Evolutionary conservation across 2,113 vertebrate genomes (phyloP), one percentile per base, ranked within the genome.

Genomic region (Elanus axillaris): DNA sequence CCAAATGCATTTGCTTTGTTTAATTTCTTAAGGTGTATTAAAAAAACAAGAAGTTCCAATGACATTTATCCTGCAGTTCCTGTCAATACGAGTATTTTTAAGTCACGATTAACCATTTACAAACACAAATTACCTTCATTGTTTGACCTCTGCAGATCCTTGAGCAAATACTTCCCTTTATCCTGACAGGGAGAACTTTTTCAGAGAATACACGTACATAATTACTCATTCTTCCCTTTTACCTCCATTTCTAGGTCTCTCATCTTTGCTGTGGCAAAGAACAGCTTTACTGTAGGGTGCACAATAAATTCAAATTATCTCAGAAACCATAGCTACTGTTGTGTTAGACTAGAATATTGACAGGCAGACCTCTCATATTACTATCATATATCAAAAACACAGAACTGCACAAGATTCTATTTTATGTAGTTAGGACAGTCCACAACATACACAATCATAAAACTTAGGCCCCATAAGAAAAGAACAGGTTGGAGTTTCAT

Each of bases 1-100:
- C 97, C 86, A 88, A 97, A 96, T 62, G 36, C 69, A 67, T 96
- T 96, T 82, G 92, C 97, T 98, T 98, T 98, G 98, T 98, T 98
- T 97, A 94, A 95, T 96, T 98, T 97, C 96, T 97, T 97, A 96
- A 96, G 95, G 95, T 88, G 85, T 96, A 96, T 97, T 86, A 89
- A 85, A 79, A 72, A 97, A 93, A 67, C 94, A 98, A 97, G 60
- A 93, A 86, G 86, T 93, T 92, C 81, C 72, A 96, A 82, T 94
- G 96, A 95, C 96, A 96, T 96, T 97, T 93, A 93, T 93, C 94
- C 97, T 56, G 68, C 45, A 32, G 53, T 93, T 96, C 92, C 86
- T 96, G 91, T 82, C 86, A 93, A 93, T 88, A 85, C 1, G 72
- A 40, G 64, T 78, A 84, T 92, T 96, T 97, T 95, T 68, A 96